Percentiles rank a stretch among this genome's conserved stretches.
phyloP scores from a whole-genome alignment of 2,888 invertebrate species.

The Nasonovia ribisnigri region DNA sequence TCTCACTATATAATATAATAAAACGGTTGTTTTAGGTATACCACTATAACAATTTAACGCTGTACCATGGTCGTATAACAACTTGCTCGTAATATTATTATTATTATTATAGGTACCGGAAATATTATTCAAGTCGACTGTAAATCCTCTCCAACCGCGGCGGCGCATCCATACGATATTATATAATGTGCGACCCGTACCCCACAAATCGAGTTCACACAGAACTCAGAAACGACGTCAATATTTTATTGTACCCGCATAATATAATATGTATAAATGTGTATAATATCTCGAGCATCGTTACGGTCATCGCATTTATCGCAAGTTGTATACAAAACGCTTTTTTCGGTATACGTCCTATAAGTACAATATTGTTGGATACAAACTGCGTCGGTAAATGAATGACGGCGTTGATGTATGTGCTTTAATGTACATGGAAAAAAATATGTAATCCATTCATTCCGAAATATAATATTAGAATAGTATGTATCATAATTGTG shows the following conservation, averaged over 20 bases:
- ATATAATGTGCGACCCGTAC: background rate
- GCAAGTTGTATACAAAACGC: background rate
- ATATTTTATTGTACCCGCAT: background rate
- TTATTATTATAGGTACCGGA: background rate
- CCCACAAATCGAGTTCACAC: background rate
- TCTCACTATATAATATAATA: background rate
- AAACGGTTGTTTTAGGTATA: background rate
- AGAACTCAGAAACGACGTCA: background rate
- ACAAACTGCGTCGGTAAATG: background rate
- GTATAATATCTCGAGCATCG: background rate
- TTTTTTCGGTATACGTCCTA: background rate
- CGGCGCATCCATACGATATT: background rate
- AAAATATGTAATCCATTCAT: background rate
- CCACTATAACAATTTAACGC: background rate
- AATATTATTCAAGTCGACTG: slow-evolving; percentile 7
- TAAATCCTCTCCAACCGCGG: background rate
- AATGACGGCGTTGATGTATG: background rate
- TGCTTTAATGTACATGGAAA: background rate
- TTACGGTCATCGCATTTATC: background rate
- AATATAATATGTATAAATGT: background rate
- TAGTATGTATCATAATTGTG: background rate
- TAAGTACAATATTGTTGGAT: background rate
- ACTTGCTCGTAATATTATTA: background rate
- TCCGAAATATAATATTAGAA: background rate
- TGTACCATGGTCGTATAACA: background rate